These are phyloP conservation scores for Thymelicus lineola DNA, from an alignment of 2,888 invertebrate genomes.

Conservation along the genomic window DNA sequence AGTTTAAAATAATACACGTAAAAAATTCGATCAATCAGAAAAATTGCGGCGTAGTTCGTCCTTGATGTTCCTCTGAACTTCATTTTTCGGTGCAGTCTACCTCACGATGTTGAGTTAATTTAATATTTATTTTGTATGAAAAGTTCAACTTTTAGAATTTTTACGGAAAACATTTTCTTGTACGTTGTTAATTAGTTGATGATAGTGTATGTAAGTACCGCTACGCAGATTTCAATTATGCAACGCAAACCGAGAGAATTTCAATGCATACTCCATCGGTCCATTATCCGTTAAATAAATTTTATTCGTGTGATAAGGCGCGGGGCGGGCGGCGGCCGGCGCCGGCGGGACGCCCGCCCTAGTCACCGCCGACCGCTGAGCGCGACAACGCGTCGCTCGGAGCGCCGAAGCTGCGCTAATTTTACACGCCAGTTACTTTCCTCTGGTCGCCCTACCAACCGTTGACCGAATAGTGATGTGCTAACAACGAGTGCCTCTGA, in stretches of 20 bases:
- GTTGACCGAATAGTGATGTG: constrained; percentile 76
- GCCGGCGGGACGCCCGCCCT: constrained; percentile 71
- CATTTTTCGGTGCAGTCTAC: too few relatives aligned
- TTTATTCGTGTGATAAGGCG: constrained; percentile 81
- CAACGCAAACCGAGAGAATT: constrained; percentile 67
- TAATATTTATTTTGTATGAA: too few relatives aligned
- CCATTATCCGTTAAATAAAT: constrained; percentile 82
- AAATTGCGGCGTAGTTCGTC: too few relatives aligned
- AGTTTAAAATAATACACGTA: too few relatives aligned
- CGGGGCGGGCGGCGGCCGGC: constrained; percentile 74
- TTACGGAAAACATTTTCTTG: too few relatives aligned
- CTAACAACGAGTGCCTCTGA: constrained; percentile 57
- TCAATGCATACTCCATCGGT: constrained; percentile 72
- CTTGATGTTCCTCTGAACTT: too few relatives aligned
- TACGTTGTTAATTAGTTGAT: too few relatives aligned
- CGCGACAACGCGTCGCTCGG: constrained; percentile 64
- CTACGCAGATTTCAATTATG: constrained; percentile 40
- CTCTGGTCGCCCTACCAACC: constrained; percentile 55
- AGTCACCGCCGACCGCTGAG: constrained; percentile 72
- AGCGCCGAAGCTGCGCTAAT: constrained; percentile 63
- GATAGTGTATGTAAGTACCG: too few relatives aligned
- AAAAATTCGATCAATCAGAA: too few relatives aligned
- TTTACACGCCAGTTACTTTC: constrained; percentile 69
- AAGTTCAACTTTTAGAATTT: too few relatives aligned
- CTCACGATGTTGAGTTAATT: too few relatives aligned